Evolutionary conservation across 2,113 vertebrate species (phyloP).

Genomic region (Morone saxatilis): DNA sequence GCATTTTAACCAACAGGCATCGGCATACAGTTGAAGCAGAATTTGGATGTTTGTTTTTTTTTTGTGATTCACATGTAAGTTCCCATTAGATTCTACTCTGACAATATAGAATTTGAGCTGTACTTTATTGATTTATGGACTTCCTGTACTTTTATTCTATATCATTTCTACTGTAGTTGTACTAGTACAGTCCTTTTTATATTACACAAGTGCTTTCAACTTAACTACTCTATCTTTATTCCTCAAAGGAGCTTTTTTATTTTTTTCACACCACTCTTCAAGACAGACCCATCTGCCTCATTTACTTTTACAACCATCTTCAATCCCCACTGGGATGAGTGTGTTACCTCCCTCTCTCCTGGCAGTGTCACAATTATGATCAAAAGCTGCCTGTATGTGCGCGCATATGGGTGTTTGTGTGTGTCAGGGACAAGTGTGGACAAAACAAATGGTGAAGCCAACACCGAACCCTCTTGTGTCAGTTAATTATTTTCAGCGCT

Average conservation of each 20-base stretch:
- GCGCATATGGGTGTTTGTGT: slow-evolving; percentile 12
- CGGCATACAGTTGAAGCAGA: background rate
- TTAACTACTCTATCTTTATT: slow-evolving; percentile 43
- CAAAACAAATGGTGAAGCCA: slow-evolving; percentile 70
- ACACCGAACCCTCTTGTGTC: slow-evolving; percentile 65
- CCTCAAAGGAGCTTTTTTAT: slow-evolving; percentile 59
- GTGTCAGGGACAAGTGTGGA: slow-evolving; percentile 65
- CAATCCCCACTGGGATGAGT: slow-evolving; percentile 62
- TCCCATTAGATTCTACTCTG: background rate
- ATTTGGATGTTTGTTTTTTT: background rate
- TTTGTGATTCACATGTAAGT: background rate
- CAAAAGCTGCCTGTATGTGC: slow-evolving; percentile 55
- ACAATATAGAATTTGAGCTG: slow-evolving; percentile 2
- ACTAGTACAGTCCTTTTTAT: slow-evolving; percentile 41
- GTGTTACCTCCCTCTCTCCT: slow-evolving; percentile 67
- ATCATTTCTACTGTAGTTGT: slow-evolving; percentile 15
- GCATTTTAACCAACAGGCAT: slow-evolving; percentile 31
- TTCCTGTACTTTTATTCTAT: slow-evolving; percentile 17
- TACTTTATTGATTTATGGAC: slow-evolving; percentile 8
- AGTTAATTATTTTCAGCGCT: slow-evolving; percentile 72
- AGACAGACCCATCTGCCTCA: slow-evolving; percentile 73
- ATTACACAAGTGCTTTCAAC: slow-evolving; percentile 39
- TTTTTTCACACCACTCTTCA: slow-evolving; percentile 35
- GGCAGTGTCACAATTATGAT: slow-evolving; percentile 70
- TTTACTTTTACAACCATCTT: slow-evolving; percentile 71